Base-by-base conservation (phyloP, 2,797 vertebrate species). In the Gymnopithys bicolor region DNA sequence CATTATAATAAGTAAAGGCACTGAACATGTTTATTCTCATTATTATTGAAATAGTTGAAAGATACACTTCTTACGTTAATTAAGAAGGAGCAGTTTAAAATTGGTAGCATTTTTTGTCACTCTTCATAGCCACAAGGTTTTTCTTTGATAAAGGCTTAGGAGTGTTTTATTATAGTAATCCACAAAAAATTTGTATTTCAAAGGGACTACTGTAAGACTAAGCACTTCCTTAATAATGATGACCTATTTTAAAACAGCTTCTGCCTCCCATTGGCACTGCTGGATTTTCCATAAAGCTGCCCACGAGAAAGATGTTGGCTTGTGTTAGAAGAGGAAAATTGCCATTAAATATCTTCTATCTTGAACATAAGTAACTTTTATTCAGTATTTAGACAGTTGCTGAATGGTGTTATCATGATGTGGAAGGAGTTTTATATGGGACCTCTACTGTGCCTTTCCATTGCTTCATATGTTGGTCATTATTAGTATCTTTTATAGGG, bases 221-320 rank as follows among this genome's bases (percentile, higher is more conserved):
- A 92, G 56, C 53, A 68, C 32, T 78, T 90, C 43, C 84, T 82
- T 90, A 58, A 39, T 79, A 88, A 68, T 15, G 27, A 69, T 90
- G 88, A 91, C 90, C 67, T 92, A 62, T 90, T 95, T 95, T 92
- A 90, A 90, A 90, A 52, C 7, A 79, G 43, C 60, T 84, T 21
- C 51, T 81, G 51, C 43, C 28, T 84, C 35, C 48, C 48, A 10
- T 63, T 91, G 80, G 41, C n/a, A 25, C 27, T 63, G 63, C 59
- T 82, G 33, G 55, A 52, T 60, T 41, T 92, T 89, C 58, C 62
- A 46, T 73, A 88, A 87, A 87, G 59, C 55, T 94, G 52, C 51
- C 83, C 41, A 59, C 28, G 73, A 63, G 55, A 84, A 95, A 67
- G 59, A 56, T 63, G 30, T 41, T 86, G 35, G 37, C 79, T 89